Conservation (phyloP, 2,797 vertebrate genomes). For the Dicrostonyx torquatus region DNA sequence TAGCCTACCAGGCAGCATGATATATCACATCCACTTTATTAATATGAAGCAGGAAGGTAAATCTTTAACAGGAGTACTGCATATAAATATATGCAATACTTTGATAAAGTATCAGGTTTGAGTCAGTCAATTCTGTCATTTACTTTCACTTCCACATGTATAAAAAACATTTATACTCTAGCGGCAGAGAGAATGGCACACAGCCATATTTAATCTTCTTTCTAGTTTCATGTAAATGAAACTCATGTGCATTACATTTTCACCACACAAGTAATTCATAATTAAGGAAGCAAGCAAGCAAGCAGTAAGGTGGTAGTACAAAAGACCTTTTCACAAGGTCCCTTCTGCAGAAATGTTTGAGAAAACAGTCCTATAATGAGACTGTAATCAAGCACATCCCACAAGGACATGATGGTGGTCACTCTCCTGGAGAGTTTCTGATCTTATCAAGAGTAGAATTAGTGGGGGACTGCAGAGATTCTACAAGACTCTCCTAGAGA, state of each 20-base stretch:
- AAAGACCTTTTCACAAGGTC: slow-evolving; percentile 52
- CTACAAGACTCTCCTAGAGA: slow-evolving; percentile 68
- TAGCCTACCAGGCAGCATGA: slow-evolving; percentile 74
- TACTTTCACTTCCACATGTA: slow-evolving; percentile 60
- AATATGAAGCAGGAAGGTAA: slow-evolving; percentile 80
- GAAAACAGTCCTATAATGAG: slow-evolving; percentile 71
- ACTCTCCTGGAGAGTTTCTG: slow-evolving; percentile 80
- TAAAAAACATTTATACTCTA: slow-evolving; percentile 58
- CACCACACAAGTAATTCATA: slow-evolving; percentile 39
- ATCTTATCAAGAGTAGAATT: slow-evolving; percentile 13
- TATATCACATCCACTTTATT: slow-evolving; percentile 79
- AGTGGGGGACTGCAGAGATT: not conserved
- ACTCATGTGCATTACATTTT: slow-evolving; percentile 64
- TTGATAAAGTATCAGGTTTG: slow-evolving; percentile 63
- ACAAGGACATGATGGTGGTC: slow-evolving; percentile 70
- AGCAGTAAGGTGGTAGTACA: slow-evolving; percentile 33
- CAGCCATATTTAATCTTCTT: slow-evolving; percentile 74
- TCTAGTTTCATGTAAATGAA: slow-evolving; percentile 68
- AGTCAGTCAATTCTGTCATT: slow-evolving; percentile 71
- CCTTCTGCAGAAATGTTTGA: slow-evolving; percentile 48
- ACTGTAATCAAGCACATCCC: slow-evolving; percentile 72
- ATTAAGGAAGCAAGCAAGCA: not conserved
- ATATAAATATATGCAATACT: slow-evolving; percentile 63
- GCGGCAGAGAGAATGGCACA: slow-evolving; percentile 71
- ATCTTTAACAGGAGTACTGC: slow-evolving; percentile 76